Percentiles rank a stretch among this genome's conserved stretches.
These are phyloP conservation scores for Drosophila falleni DNA, from an alignment of 2,888 invertebrate genomes.

Conservation along the genomic window DNA sequence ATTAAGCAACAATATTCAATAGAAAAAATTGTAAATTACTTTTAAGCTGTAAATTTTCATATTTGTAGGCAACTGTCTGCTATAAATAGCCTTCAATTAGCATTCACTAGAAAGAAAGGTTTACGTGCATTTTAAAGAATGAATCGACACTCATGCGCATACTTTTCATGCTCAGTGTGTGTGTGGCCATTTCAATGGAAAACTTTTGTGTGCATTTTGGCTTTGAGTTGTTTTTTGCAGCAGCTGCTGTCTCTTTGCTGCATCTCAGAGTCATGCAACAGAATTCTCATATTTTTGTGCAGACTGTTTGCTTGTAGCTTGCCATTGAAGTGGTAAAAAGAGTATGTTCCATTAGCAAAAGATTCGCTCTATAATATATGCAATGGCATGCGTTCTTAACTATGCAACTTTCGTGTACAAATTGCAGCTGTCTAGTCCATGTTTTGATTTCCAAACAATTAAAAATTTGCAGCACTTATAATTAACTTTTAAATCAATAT, in stretches of 20 bases:
- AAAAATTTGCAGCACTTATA: neutral
- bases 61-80: neutral
- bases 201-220: slow-evolving; percentile 15
- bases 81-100: slow-evolving; percentile 41
- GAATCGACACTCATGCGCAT: neutral
- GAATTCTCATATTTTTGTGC: neutral
- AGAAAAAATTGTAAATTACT: neutral
- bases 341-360: slow-evolving; percentile 7
- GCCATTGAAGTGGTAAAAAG: slow-evolving; percentile 14
- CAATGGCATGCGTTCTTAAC: slow-evolving; percentile 26
- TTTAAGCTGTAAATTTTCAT: neutral
- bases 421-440: neutral
- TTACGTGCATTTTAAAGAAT: slow-evolving; percentile 1
- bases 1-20: neutral
- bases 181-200: slow-evolving; percentile 8
- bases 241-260: slow-evolving; percentile 8
- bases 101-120: neutral
- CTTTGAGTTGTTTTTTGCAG: neutral
- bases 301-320: slow-evolving; percentile 18
- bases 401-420: slow-evolving; percentile 6
- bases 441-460: slow-evolving; percentile 18
- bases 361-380: slow-evolving; percentile 26
- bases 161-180: neutral
- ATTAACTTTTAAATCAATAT: slow-evolving; percentile 11
- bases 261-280: slow-evolving; percentile 14